A percentile compares a stretch with the other conserved stretches of the same genome.
phyloP scores from a whole-genome alignment of 2,113 vertebrate species.

The Bettongia penicillata region DNA sequence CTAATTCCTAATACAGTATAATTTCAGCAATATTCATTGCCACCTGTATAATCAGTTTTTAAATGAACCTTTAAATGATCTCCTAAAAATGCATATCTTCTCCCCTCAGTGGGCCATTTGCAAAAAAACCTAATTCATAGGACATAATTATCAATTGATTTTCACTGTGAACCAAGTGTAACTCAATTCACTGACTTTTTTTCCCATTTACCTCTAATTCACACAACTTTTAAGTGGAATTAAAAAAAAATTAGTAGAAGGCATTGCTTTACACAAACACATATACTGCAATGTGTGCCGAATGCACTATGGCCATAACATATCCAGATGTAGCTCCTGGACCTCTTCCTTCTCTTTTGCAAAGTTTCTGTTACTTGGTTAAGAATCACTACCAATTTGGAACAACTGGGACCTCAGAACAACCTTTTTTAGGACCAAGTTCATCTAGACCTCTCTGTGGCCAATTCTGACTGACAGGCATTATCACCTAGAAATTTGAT shows the following conservation, averaged over 20 bases:
- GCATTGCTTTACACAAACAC: neutral
- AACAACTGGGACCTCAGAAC: neutral
- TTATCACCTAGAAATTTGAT: neutral
- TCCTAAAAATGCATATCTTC: neutral
- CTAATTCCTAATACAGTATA: neutral
- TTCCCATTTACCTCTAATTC: neutral
- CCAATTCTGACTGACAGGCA: neutral
- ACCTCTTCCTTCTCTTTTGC: neutral
- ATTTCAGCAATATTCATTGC: neutral
- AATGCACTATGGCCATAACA: neutral
- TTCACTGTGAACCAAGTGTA: neutral
- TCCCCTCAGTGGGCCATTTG: neutral
- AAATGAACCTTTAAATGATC: neutral
- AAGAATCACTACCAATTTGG: neutral
- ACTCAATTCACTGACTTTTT: neutral
- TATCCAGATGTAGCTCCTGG: neutral
- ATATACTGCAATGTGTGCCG: neutral
- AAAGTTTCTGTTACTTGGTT: neutral
- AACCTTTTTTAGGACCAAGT: neutral
- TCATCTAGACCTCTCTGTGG: neutral
- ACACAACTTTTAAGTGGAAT: neutral
- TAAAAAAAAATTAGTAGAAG: neutral
- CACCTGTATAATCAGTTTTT: neutral
- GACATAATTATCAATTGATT: neutral
- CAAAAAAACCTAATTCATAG: neutral